A percentile compares a stretch with the other conserved stretches of the same genome.
Evolutionary conservation across 2,888 invertebrate genomes (phyloP).

Genomic region (Amiota minor): DNA sequence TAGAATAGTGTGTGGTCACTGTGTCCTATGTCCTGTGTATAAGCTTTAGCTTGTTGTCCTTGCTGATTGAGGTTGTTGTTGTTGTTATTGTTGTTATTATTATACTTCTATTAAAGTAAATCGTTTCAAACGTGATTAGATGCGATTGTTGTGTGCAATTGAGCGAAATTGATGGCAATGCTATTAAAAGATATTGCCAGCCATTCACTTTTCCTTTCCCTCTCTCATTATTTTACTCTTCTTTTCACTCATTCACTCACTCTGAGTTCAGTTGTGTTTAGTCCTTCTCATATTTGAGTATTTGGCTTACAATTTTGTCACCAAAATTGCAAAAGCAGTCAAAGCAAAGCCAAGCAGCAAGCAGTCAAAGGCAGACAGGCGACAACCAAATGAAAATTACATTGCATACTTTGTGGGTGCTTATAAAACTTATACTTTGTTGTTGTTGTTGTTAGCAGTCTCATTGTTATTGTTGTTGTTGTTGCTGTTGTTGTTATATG

Average conservation of each 20-base stretch:
- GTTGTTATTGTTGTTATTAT: constrained; percentile 31
- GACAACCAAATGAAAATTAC: neutral
- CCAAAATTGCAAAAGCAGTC: neutral
- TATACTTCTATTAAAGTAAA: constrained; percentile 28
- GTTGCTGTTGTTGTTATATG: constrained; percentile 16
- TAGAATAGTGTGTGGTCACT: no score
- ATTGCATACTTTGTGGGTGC: neutral
- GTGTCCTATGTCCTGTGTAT: neutral
- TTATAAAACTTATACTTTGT: neutral
- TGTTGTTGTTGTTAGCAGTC: neutral
- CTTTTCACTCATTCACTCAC: neutral
- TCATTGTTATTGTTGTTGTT: neutral
- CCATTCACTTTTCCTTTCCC: constrained; percentile 32
- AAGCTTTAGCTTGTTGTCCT: neutral
- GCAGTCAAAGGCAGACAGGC: neutral
- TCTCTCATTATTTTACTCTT: neutral
- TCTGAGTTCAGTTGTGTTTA: constrained; percentile 51
- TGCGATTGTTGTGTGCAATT: constrained; percentile 66
- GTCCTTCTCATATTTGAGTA: constrained; percentile 38
- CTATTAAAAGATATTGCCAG: constrained; percentile 60
- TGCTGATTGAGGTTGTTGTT: constrained; percentile 34
- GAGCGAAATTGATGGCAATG: constrained; percentile 66
- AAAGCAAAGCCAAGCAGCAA: neutral
- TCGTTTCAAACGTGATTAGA: constrained; percentile 62
- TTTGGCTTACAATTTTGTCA: constrained; percentile 30